phyloP scores from a whole-genome alignment of 2,888 invertebrate genomes.

The Lymantria monacha region DNA sequence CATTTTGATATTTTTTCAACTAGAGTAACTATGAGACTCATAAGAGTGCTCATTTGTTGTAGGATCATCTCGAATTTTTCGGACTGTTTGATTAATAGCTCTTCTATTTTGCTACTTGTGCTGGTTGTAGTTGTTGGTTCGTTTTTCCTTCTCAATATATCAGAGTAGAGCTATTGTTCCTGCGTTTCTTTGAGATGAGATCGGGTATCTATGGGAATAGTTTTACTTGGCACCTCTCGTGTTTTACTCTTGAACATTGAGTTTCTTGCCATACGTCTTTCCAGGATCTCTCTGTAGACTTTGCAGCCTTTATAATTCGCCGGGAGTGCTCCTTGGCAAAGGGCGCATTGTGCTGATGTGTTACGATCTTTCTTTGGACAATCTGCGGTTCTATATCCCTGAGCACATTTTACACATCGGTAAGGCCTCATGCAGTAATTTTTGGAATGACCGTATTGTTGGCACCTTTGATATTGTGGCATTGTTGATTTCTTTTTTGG shows the following conservation, averaged over 20 bases:
- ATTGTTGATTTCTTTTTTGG: background rate
- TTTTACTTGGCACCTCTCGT: no score
- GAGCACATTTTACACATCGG: background rate
- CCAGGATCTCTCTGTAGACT: background rate
- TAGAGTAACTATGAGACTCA: no score
- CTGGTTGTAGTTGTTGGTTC: no score
- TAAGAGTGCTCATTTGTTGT: conserved; percentile 3
- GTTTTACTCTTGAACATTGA: background rate
- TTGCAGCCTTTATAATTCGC: background rate
- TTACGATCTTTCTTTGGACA: background rate
- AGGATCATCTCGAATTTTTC: conserved; percentile 1
- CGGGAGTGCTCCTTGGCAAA: background rate
- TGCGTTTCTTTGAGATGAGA: no score
- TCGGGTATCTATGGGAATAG: no score
- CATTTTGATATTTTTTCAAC: background rate
- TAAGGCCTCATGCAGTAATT: no score
- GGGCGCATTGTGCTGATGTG: background rate
- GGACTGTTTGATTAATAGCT: background rate
- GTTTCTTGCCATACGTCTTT: background rate
- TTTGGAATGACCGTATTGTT: background rate
- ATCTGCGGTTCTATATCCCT: background rate
- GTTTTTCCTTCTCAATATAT: no score
- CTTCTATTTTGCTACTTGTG: background rate
- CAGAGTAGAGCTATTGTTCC: no score
- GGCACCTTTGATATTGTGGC: background rate